Evolutionary conservation across 2,113 vertebrate genomes (phyloP), one percentile per base, ranked within the genome.

Genomic region (Mastomys coucha): DNA sequence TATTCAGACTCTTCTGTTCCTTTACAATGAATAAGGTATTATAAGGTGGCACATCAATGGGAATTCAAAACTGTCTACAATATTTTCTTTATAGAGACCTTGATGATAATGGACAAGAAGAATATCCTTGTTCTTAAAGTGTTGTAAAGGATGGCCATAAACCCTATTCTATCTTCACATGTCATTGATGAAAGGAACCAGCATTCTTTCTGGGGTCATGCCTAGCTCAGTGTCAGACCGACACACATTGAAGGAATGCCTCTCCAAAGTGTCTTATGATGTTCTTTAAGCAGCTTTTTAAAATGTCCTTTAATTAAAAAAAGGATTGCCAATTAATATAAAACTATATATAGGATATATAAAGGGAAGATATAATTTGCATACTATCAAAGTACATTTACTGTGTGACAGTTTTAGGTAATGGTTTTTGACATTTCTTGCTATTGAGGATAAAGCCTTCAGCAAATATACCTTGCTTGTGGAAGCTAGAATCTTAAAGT

Each of bases 61-160:
- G 28, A 63, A 86, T 93, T 97, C 42, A 69, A 65, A 89, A 88
- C 56, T 75, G 82, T 33, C 75, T 96, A 36, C 1, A 92, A 39
- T 78, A 31, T 91, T 93, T 94, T 86, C 95, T 96, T 69, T 92
- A 19, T 85, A 87, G 78, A 92, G 76, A 81, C 63, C 60, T 97
- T 94, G 86, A 22, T 78, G 60, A 60, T 89, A 63, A 60, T 42
- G 56, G 20, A 81, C 19, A 88, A 92, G 81, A 70, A 92, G 76
- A 89, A 77, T 78, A 56, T 86, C 65, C 2, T 53, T 93, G 17
- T 92, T 96, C 49, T 87, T 86, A 90, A 91, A 93, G 67, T 67
- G 33, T 86, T 69, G 33, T 49, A 9, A 4, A 42, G 9, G 28
- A n/a, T 89, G 14, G 72, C 63, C 77, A 77, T 90, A 89, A 86